Evolutionary conservation across 2,888 invertebrate species (phyloP), one percentile per base, ranked within the genome.

Genomic region (Eledona agricola): DNA sequence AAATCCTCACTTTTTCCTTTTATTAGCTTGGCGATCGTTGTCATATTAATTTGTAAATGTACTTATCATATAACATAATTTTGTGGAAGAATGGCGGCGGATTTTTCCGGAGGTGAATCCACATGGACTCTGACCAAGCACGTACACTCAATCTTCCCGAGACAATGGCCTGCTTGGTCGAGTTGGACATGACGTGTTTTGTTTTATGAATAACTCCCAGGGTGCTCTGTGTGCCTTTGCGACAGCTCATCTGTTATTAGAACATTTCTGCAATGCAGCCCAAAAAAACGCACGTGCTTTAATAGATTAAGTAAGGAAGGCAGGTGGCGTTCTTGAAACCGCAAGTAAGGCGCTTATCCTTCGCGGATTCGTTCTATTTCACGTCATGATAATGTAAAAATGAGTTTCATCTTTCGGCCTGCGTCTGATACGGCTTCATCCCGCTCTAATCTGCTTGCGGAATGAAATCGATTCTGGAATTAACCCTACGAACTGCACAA

Each of bases 231-330:
- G 35, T 45, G 52, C 40, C 61, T 57, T 43, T 59, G 57, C 63
- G 65, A 64, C 63, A 65, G 65, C 59, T 63, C 65, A 63, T 65
- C 63, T 63, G 62, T 65, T 64, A 62, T 58, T 55, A 50, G 45
- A 52, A 42, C 55, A 28, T 51, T 47, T 60, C 63, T 55, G 59
- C 62, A 60, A 58, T 50, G 55, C 55, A 38, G 55, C 11, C 34
- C 37, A 35, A 42, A 43, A 31, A 35, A 7, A 35, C 5, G 15
- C 16, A 6, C 3, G 38, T n/a, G n/a, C n/a, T n/a, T n/a, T n/a
- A n/a, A n/a, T n/a, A n/a, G n/a, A n/a, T n/a, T n/a, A n/a, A n/a
- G n/a, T n/a, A n/a, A n/a, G n/a, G n/a, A n/a, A n/a, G n/a, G n/a
- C n/a, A n/a, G n/a, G n/a, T n/a, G n/a, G n/a, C n/a, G n/a, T n/a